Base-by-base conservation (phyloP, 2,888 invertebrate species). In the Saturnia pavonia region DNA sequence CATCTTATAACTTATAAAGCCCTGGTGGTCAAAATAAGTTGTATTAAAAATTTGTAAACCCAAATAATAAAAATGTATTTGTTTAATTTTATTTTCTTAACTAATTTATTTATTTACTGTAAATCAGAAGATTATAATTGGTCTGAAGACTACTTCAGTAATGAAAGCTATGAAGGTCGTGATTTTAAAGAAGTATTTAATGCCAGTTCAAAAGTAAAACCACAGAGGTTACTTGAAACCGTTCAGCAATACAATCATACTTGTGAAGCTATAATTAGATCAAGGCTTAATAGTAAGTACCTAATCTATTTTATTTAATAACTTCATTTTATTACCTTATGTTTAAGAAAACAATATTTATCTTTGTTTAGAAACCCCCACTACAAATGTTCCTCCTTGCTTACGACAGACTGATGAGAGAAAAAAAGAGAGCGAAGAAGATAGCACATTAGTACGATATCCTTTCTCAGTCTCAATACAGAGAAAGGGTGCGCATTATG, bases 401-500 rank as follows among this genome's bases (percentile, higher is more conserved):
- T 73, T 73, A 22, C 74, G 80, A 75, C 80, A 78, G 74, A 71
- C 68, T 25, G 74, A 73, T 78, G 81, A 54, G 45, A 71, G 70
- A 12, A 45, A 34, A 1, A 75, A 79, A 45, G 78, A 79, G 70
- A 74, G 70, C 22, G 70, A 74, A 8, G 76, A 79, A 63, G 72
- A 71, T 27, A 79, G 72, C 68, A 72, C 81, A 34, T 77, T 82
- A 34, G 71, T 75, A 40, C 82, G 82, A 72, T 91, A 89, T 77
- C 88, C 92, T 0, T 93, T 84, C 77, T 81, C 89, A 1, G 91
- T 86, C 6, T 92, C 92, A 0, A 82, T 93, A 68, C 91, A 89
- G 73, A 88, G 82, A 73, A 89, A 87, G 74, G 88, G 88, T 43
- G 80, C 89, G 12, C 92, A 93, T 73, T 89, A 88, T 73, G 83